Conservation (phyloP, 2,797 vertebrate species). For the Calcarius lapponicus region DNA sequence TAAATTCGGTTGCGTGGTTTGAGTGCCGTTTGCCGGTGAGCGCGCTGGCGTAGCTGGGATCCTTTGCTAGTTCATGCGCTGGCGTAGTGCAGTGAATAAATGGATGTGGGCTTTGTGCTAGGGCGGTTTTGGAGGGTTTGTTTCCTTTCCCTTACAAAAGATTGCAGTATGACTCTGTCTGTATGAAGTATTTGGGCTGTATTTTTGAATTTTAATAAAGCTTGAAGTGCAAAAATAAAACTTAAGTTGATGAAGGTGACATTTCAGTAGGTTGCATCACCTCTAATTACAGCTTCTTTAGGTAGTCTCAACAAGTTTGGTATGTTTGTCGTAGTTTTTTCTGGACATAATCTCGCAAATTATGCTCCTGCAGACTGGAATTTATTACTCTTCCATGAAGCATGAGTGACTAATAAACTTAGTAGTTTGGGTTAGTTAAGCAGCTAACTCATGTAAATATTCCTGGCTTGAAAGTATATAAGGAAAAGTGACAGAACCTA, state of each 20-base stretch:
- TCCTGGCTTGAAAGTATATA: not conserved
- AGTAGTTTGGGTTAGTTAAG: not conserved
- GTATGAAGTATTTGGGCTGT: fast-evolving
- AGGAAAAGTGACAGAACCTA: not conserved
- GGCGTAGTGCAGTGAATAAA: fast-evolving
- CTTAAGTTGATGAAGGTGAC: not conserved
- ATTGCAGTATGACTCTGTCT: fast-evolving
- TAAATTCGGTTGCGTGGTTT: not conserved
- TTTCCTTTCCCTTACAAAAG: not conserved
- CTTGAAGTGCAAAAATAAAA: not conserved
- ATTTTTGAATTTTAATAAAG: not conserved
- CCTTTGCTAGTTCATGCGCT: not conserved
- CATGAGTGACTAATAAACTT: not conserved
- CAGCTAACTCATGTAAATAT: not conserved
- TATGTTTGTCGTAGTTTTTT: not conserved
- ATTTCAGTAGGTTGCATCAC: not conserved
- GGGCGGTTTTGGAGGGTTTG: fast-evolving
- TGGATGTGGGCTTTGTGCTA: fast-evolving
- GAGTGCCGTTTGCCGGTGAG: not conserved
- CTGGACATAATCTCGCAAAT: not conserved
- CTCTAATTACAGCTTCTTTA: not conserved
- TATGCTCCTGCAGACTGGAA: not conserved
- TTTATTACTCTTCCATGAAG: not conserved
- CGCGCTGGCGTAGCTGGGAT: not conserved
- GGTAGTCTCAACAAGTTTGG: not conserved